Evolutionary conservation across 2,113 vertebrate genomes (phyloP).

Genomic region (Esox niger): DNA sequence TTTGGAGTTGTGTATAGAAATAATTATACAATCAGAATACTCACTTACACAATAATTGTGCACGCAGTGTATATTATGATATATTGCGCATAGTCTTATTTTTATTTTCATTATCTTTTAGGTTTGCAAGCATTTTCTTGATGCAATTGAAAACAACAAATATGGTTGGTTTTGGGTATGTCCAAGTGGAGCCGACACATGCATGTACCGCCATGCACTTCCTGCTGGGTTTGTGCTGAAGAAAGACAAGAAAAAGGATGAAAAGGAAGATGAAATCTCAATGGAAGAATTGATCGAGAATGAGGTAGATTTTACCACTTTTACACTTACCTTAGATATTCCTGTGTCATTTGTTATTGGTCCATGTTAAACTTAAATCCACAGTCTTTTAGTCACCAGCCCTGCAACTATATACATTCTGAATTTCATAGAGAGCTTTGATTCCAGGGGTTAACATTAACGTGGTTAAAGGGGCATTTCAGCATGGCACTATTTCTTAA

Average conservation of each 20-base stretch:
- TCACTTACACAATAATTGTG: no score
- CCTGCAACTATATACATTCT: no score
- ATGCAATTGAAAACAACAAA: slow-evolving; percentile 96
- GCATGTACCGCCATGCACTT: slow-evolving; percentile 96
- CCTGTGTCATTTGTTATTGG: no score
- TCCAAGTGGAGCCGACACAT: slow-evolving; percentile 85
- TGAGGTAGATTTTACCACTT: slow-evolving; percentile 72
- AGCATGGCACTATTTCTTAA: no score
- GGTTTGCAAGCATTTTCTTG: slow-evolving; percentile 95
- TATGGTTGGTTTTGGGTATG: slow-evolving; percentile 99
- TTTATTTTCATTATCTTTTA: slow-evolving; percentile 47
- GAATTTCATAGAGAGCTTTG: background rate
- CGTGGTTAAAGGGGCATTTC: no score
- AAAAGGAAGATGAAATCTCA: slow-evolving; percentile 90
- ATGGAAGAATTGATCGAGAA: slow-evolving; percentile 97
- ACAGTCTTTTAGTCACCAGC: no score
- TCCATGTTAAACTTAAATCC: no score
- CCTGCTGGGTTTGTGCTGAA: slow-evolving; percentile 94
- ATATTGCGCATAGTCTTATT: background rate
- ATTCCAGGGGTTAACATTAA: no score
- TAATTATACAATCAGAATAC: no score
- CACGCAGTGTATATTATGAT: no score
- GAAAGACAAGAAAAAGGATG: slow-evolving; percentile 97
- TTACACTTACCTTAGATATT: no score
- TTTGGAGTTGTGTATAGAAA: no score